Evolutionary conservation across 2,888 invertebrate species (phyloP), one percentile per base, ranked within the genome.

Genomic region (Biston stratarius): DNA sequence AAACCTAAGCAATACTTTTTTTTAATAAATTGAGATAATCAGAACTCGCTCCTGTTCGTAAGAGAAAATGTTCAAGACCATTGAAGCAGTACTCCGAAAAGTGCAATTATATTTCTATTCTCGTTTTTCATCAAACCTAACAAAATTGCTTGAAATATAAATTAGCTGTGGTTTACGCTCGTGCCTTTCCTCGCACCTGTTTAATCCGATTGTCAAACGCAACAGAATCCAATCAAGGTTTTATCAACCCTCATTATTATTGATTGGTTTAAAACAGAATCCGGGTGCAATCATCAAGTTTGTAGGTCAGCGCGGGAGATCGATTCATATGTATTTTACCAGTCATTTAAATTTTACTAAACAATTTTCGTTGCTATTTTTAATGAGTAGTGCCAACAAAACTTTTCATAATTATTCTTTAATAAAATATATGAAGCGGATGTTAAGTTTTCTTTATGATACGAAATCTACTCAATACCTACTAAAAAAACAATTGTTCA

Each of bases 171-270:
- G 59, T 60, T 59, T 61, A 55, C 38, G 53, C 10, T 14, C 55
- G 55, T 42, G 55, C 61, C 65, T 49, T 59, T 67, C 83, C 82
- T 79, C 78, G 74, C 75, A 74, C 80, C 82, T 81, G 83, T 82
- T 82, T 86, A 88, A 88, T 88, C 84, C 81, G 83, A 86, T 88
- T 86, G 85, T 84, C 82, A 81, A 75, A 65, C 76, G 76, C 78
- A 78, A 71, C 70, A 79, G 77, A 80, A 86, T 86, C 85, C 86
- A 89, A 88, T 89, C 86, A 87, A 75, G 81, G 79, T 83, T 89
- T 89, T 89, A 89, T 89, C 85, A 87, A 86, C 86, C 83, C 80
- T 83, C 87, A 86, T 89, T 86, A 89, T 86, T 85, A 88, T 90
- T 86, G 83, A 90, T 87, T 85, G 86, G 74, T 74, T 70, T 71